Percentiles rank a stretch among this genome's conserved stretches.
These are phyloP conservation scores for Clavelina lepadiformis DNA, from an alignment of 23 tunicate genomes.

Conservation along the genomic window DNA sequence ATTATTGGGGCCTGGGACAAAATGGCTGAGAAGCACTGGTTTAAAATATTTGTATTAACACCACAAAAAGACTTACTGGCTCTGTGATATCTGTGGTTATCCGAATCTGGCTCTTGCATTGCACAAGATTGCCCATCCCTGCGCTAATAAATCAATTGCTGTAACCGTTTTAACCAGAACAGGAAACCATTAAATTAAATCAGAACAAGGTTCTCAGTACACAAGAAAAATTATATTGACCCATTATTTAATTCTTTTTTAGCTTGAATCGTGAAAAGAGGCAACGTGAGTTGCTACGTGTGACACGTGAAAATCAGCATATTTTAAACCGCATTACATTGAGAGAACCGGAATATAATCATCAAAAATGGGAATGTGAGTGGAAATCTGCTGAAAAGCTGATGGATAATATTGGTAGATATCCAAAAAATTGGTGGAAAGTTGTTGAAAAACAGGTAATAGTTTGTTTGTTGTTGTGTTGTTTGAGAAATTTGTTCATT, in stretches of 20 bases:
- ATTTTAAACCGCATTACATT: constrained; percentile 77
- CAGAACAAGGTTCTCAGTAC: neutral
- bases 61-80: too few species aligned
- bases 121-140: too few species aligned
- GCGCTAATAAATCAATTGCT: too few species aligned
- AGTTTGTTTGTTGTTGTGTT: neutral
- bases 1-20: too few species aligned
- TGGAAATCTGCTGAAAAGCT: constrained; percentile 75
- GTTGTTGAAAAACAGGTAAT: constrained; percentile 72
- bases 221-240: neutral
- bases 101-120: too few species aligned
- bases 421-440: constrained; percentile 99
- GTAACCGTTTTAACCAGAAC: too few species aligned
- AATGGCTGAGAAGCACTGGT: too few species aligned
- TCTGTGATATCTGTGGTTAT: too few species aligned
- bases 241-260: neutral
- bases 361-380: constrained; percentile 78
- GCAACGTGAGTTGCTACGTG: constrained; percentile 85
- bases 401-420: constrained; percentile 94
- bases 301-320: constrained; percentile 79
- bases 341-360: constrained; percentile 87
- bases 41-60: too few species aligned
- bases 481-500: neutral
- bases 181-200: too few species aligned
- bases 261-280: constrained; percentile 91